Percentiles rank a stretch among this genome's conserved stretches.
These are phyloP conservation scores for Raphicerus campestris DNA, from an alignment of 2,113 vertebrate genomes.

Conservation along the genomic window DNA sequence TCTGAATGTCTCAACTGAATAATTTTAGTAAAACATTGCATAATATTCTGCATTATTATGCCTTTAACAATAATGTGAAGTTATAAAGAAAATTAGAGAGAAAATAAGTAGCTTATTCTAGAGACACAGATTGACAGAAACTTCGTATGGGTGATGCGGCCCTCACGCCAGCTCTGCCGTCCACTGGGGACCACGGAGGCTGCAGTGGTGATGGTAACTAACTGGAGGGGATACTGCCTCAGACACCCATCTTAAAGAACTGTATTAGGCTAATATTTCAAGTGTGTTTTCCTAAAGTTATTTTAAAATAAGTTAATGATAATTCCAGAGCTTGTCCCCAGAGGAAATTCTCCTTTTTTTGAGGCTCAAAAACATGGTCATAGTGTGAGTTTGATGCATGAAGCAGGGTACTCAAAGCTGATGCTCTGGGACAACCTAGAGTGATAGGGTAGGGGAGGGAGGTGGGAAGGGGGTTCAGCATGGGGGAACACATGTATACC, in stretches of 20 bases:
- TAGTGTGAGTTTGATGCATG: background rate
- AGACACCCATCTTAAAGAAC: background rate
- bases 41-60: background rate
- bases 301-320: background rate
- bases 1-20: background rate
- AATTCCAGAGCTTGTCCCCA: background rate
- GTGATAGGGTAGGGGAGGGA: accelerated
- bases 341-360: background rate
- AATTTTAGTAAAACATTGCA: background rate
- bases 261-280: background rate
- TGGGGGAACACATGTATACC: background rate
- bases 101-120: background rate
- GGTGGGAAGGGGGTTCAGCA: background rate
- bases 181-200: accelerated
- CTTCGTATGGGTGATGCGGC: accelerated
- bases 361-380: background rate
- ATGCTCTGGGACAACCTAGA: background rate
- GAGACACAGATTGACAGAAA: background rate
- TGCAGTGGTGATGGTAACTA: accelerated
- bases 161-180: no score
- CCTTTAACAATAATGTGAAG: background rate
- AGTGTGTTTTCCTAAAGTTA: background rate
- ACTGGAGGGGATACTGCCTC: background rate
- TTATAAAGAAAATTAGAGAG: background rate
- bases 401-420: background rate